Evolutionary conservation across 2,888 invertebrate genomes (phyloP), one percentile per base, ranked within the genome.

Genomic region (Agonopterix heracliana): DNA sequence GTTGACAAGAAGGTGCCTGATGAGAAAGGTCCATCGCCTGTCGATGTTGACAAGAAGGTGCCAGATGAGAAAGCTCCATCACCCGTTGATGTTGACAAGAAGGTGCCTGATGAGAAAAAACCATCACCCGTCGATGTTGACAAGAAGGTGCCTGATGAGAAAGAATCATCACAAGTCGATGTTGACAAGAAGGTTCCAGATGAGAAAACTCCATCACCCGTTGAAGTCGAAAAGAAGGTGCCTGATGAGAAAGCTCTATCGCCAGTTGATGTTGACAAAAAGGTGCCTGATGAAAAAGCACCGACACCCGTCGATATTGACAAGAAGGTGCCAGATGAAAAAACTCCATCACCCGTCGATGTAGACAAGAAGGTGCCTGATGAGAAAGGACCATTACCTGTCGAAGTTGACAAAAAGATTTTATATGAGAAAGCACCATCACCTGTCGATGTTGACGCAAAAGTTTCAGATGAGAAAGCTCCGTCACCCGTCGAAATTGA

Each of bases 241-340:
- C 26, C n/a, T 1, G 45, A 45, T 0, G 54, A 53, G 0, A 56
- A 53, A n/a, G 41, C 3, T 0, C 43, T 49, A n/a, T 53, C 51
- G n/a, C 50, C 44, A 11, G 14, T 13, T 1, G 38, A 38, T 38
- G 10, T 38, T 38, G 5, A 10, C 26, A 43, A 17, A 3, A 43
- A 43, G 26, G n/a, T 26, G 26, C 5, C 8, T 34, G 12, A 34
- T 34, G 34, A 44, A 34, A 44, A 44, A 11, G 34, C 11, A 7
- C 0, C 34, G 11, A 12, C 34, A 0, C 44, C 44, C 2, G 11
- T 44, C 2, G 5, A 34, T 34, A 2, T 11, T 34, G 44, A n/a
- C 3, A 5, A 3, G 41, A 11, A 9, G 4, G 12, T 12, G 7
- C 10, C 4, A 13, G 45, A 45, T n/a, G 40, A 45, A 10, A 45